Conservation (phyloP, 2,113 vertebrate genomes). For the Pedionomus torquatus region DNA sequence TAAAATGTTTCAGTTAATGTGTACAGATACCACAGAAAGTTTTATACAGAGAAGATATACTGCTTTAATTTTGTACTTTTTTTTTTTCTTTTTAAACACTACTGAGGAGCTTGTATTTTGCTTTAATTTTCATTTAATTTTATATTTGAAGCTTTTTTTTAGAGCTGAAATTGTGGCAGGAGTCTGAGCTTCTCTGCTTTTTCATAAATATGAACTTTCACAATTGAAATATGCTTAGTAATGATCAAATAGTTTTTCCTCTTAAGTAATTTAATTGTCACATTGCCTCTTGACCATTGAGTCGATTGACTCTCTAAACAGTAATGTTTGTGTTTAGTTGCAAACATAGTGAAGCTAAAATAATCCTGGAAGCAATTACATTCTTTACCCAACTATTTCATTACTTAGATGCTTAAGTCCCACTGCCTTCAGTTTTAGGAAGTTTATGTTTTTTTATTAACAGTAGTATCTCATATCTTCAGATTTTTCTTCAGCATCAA, state of each 20-base stretch:
- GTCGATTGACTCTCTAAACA: not conserved
- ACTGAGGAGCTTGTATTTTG: not conserved
- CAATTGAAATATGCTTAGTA: not conserved
- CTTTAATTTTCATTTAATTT: not conserved
- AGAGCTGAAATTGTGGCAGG: not conserved
- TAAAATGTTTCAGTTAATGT: not conserved
- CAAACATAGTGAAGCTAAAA: not conserved
- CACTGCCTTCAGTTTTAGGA: not conserved
- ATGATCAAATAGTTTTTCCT: not conserved
- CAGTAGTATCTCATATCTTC: not conserved
- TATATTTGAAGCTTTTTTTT: not conserved
- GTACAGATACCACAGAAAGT: not conserved
- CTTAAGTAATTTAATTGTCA: not conserved
- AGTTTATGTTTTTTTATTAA: not conserved
- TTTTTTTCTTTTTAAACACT: not conserved
- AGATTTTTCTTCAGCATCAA: not conserved
- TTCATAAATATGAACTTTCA: not conserved
- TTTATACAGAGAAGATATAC: not conserved
- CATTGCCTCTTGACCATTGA: not conserved
- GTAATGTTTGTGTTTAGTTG: not conserved
- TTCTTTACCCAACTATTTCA: not conserved
- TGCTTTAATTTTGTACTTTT: not conserved
- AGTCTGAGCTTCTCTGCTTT: not conserved
- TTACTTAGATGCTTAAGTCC: not conserved
- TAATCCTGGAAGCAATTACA: not conserved